Evolutionary conservation across 2,797 vertebrate species (phyloP).

Genomic region (Danio tinwini): DNA sequence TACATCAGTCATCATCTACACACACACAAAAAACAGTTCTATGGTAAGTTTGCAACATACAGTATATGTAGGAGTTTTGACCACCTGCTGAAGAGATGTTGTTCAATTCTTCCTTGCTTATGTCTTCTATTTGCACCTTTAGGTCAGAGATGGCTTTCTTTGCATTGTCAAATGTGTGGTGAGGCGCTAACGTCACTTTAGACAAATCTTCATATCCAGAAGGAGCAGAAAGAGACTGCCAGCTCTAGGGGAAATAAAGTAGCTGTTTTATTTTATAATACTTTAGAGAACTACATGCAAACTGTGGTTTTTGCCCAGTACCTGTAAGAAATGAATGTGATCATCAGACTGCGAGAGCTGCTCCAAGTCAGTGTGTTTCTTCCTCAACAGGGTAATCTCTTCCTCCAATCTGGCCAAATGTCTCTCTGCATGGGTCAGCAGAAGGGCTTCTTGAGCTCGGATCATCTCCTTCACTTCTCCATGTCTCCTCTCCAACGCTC

Average conservation of each 20-base stretch:
- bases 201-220: conserved; percentile 82
- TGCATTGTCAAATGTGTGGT: conserved; percentile 77
- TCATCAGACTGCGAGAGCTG: conserved; percentile 79
- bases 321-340: conserved; percentile 83
- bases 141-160: conserved; percentile 77
- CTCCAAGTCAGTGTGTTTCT: conserved; percentile 75
- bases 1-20: no score
- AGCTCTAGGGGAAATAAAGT: conserved; percentile 68
- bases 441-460: conserved; percentile 72
- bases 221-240: conserved; percentile 81
- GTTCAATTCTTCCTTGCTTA: conserved; percentile 73
- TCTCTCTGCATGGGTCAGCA: conserved; percentile 67
- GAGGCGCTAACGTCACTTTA: conserved; percentile 70
- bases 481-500: conserved; percentile 76
- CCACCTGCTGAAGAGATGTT: conserved; percentile 78
- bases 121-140: conserved; percentile 79
- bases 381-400: conserved; percentile 82
- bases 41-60: no score
- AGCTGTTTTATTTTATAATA: neutral
- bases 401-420: conserved; percentile 81
- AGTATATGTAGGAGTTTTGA: neutral
- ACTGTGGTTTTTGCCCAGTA: neutral
- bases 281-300: neutral
- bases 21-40: no score
- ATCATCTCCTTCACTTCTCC: conserved; percentile 79